Base-by-base conservation (phyloP, 64 coral and sea anemone species). In the Acropora yongei region DNA sequence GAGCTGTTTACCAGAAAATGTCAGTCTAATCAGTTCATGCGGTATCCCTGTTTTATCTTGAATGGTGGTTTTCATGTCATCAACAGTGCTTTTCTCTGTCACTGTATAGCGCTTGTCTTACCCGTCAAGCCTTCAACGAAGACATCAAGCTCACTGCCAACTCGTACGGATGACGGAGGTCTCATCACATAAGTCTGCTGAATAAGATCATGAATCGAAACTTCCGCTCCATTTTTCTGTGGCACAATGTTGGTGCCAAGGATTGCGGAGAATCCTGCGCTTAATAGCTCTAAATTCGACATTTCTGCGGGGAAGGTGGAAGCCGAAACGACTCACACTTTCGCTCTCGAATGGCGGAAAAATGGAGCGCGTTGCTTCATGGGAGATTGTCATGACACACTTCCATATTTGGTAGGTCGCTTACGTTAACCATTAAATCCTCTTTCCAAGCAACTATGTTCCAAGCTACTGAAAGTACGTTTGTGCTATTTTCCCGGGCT, bases 211-310 rank as follows among this genome's bases (percentile, higher is more conserved):
- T 90, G 75, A 8, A 90, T 69, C 0, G 87, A 89, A 44, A 78
- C 1, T 20, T 41, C 2, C 8, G 6, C 44, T 30, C 41, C 49
- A 71, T 41, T 8, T 48, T 41, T 43, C 47, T 16, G 45, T 41
- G 65, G 77, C 1, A 13, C 1, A 43, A 44, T 41, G 1, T 17
- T 16, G 11, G 60, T 12, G 47, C 88, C 88, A 41, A 90, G 76
- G 1, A 90, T 90, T 69, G 76, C 58, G 5, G 88, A 65, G 18
- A 90, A 90, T 47, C 77, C 88, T 68, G 88, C 61, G 63, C 67
- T 66, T 40, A 90, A 53, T 16, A 90, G 48, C 2, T 90, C 88
- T 16, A 90, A 51, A 79, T 79, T 90, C 1, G 88, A 80, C 75
- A 83, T 83, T 83, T 83, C 51, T 55, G 5, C 51, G 51, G 5